Evolutionary conservation across 92 coral and sea anemone genomes (phyloP).

Genomic region (Phenganax stokvisi): DNA sequence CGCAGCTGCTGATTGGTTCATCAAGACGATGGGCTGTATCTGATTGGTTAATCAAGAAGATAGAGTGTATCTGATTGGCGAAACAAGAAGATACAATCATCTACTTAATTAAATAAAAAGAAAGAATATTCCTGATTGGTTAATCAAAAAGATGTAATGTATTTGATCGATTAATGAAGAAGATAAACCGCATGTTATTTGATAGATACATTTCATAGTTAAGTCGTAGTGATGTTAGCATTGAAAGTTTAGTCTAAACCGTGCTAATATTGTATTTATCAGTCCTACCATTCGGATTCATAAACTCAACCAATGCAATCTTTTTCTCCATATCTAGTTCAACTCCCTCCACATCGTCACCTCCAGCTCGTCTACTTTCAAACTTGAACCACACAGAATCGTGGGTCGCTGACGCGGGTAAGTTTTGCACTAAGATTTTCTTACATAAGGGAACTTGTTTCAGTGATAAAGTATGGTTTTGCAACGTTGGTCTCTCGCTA

Average conservation of each 20-base stretch:
- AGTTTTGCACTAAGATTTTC: slow-evolving; percentile 22
- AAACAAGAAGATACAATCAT: too few relatives aligned
- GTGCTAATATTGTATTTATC: too few relatives aligned
- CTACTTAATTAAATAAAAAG: too few relatives aligned
- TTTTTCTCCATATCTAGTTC: slow-evolving; percentile 11
- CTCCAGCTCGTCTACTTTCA: slow-evolving; percentile 20
- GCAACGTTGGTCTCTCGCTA: neutral
- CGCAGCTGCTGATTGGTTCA: too few relatives aligned
- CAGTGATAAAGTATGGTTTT: neutral
- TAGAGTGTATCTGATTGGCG: too few relatives aligned
- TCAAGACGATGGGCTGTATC: too few relatives aligned
- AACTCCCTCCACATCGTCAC: slow-evolving; percentile 6
- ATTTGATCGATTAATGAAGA: neutral
- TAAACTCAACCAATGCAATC: slow-evolving; percentile 30
- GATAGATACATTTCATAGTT: too few relatives aligned
- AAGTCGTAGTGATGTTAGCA: too few relatives aligned
- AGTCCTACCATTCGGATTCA: slow-evolving; percentile 18
- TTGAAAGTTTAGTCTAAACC: too few relatives aligned
- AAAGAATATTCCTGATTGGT: too few relatives aligned
- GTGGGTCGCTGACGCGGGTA: slow-evolving; percentile 21
- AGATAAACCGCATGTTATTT: neutral
- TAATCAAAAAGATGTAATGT: too few relatives aligned
- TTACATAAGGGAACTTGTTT: slow-evolving; percentile 20
- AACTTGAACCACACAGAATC: slow-evolving; percentile 17
- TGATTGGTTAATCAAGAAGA: too few relatives aligned